Conservation (phyloP, 37 sponge, comb jelly and placozoan genomes). For the Beroe forskalii region DNA sequence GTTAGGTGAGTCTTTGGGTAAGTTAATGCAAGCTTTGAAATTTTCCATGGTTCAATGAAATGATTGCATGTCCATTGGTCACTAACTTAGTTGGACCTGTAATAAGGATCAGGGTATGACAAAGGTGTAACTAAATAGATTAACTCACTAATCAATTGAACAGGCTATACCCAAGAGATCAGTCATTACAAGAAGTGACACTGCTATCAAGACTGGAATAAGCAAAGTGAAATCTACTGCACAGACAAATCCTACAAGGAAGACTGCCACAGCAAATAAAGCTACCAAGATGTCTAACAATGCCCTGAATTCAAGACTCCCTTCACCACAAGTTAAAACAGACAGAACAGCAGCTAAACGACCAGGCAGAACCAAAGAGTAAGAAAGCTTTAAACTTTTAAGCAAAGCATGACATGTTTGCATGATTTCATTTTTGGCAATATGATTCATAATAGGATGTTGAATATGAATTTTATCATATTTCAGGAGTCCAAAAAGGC, state of each 20-base stretch:
- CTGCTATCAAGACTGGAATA: conserved; percentile 12
- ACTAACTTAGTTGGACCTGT: too few species aligned
- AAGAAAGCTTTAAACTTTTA: not conserved
- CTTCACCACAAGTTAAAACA: not conserved
- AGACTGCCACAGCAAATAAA: not conserved
- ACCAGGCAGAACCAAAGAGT: not conserved
- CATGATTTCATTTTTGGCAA: too few species aligned
- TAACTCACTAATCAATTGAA: too few species aligned
- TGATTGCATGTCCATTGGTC: too few species aligned
- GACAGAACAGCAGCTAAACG: not conserved
- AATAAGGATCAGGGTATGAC: too few species aligned
- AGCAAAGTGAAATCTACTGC: conserved; percentile 1
- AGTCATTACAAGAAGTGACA: not conserved
- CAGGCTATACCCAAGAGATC: not conserved
- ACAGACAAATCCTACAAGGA: not conserved
- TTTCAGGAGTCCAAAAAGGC: not conserved
- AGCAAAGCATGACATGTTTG: too few species aligned
- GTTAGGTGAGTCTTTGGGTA: too few species aligned
- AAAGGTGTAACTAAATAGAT: too few species aligned
- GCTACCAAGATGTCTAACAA: not conserved
- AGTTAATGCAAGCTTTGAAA: too few species aligned
- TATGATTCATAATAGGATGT: not conserved
- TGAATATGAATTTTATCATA: not conserved
- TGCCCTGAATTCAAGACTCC: not conserved
- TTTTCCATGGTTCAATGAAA: too few species aligned